Evolutionary conservation across 2,888 invertebrate genomes (phyloP), one percentile per base, ranked within the genome.

Genomic region (Spodoptera picta): DNA sequence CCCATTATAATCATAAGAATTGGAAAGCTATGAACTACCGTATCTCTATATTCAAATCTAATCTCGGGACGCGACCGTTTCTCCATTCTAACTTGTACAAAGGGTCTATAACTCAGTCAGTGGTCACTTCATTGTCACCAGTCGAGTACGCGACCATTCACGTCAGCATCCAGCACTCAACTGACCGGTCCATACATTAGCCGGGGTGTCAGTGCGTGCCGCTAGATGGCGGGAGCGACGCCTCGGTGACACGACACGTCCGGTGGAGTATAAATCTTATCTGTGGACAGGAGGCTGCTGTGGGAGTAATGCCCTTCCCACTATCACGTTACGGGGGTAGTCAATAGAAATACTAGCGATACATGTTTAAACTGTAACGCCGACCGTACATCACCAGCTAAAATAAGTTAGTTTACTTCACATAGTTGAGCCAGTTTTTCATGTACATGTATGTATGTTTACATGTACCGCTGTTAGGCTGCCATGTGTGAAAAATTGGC

Each of bases 101-200:
- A 73, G 67, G 51, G 49, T 31, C 54, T 51, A 77, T 77, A 77
- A 77, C 49, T 77, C 68, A 58, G 19, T 65, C 53, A 64, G 43
- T 48, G 44, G n/a, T 60, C 60, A 52, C 42, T 64, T 60, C 56
- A 55, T 57, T 65, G 72, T 65, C 46, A 53, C 54, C 9, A 10
- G 24, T 27, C 63, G 46, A 53, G 51, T 7, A 10, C 31, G 41
- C 63, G 46, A 59, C 65, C 47, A 53, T 58, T 53, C 50, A 47
- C 24, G 31, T 47, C 65, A 55, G 59, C 49, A n/a, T 47, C 27
- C 60, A 52, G 59, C 27, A 3, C 10, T 47, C 64, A 2, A 77
- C 73, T 75, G 75, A 77, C 65, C 42, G 44, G 50, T 49, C 42
- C 60, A 77, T 75, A 71, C 51, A 69, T 77, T 66, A 75, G 57